phyloP scores from a whole-genome alignment of 2,797 vertebrate genomes.

The Borostomias antarcticus region DNA sequence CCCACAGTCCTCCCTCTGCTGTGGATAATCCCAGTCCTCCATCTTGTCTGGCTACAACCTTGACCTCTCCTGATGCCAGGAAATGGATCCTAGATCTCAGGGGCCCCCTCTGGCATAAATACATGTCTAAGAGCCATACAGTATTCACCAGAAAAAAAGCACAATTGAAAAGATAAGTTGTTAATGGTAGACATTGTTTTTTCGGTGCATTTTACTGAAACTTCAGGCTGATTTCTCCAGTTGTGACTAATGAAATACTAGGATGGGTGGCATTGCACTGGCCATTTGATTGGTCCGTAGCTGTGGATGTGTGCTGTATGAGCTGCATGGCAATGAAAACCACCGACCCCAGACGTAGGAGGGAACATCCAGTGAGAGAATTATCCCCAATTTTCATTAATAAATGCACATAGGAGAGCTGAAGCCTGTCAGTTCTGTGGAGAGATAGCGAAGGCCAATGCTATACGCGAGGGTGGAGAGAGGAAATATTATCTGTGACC shows the following conservation, averaged over 20 bases:
- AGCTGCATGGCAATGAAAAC: conserved; percentile 36
- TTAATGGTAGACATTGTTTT: no score
- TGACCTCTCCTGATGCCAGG: conserved; percentile 35
- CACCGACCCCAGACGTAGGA: no score
- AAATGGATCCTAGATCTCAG: no score
- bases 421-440: conserved; percentile 15
- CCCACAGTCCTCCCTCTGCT: neutral
- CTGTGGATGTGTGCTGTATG: conserved; percentile 43
- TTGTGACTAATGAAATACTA: no score
- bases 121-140: no score
- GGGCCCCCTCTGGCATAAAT: no score
- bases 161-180: no score
- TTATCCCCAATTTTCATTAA: conserved; percentile 19
- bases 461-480: conserved; percentile 20
- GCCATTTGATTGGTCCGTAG: no score
- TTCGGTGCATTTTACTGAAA: no score
- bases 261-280: no score
- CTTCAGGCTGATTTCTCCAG: no score
- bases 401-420: conserved; percentile 24
- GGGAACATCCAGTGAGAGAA: neutral
- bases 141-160: no score
- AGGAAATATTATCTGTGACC: conserved; percentile 32
- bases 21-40: conserved; percentile 36
- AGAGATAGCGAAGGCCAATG: conserved; percentile 8
- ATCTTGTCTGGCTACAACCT: conserved; percentile 36